phyloP scores from a whole-genome alignment of 2,797 vertebrate species.

The Dermochelys coriacea region DNA sequence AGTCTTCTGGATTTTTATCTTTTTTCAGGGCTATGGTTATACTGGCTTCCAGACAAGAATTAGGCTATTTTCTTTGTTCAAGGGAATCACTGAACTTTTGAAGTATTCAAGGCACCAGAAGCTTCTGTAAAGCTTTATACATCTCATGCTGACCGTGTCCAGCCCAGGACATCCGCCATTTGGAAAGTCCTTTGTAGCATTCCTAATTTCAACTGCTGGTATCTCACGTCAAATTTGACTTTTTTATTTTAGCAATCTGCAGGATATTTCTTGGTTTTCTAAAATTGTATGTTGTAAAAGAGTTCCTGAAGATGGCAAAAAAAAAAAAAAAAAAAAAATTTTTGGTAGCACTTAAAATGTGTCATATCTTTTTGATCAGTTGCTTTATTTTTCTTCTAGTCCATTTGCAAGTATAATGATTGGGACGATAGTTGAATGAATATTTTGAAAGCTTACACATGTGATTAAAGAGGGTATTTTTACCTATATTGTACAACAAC shows the following conservation, averaged over 20 bases:
- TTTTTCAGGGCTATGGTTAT: background rate
- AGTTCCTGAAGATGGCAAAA: background rate
- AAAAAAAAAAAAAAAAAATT: background rate
- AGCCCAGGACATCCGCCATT: background rate
- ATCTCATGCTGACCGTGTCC: background rate
- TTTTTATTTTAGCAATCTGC: background rate
- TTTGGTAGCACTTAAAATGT: background rate
- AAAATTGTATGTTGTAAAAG: background rate
- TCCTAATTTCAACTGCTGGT: background rate
- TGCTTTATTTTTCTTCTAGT: background rate
- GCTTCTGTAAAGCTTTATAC: background rate
- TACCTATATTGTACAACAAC: background rate
- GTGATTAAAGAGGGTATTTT: background rate
- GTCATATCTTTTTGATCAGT: background rate
- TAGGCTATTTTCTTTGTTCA: background rate
- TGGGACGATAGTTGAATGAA: background rate
- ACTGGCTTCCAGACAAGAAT: background rate
- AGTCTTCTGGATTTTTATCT: background rate
- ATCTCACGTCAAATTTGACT: background rate
- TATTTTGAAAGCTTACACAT: background rate
- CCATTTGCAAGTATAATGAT: background rate
- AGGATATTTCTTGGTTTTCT: background rate
- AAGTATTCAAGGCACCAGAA: background rate
- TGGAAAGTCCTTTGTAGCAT: background rate
- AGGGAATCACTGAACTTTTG: background rate